Percentiles rank a stretch among this genome's conserved stretches.
Evolutionary conservation across 2,888 invertebrate genomes (phyloP).

Genomic region (Tigriopus californicus): DNA sequence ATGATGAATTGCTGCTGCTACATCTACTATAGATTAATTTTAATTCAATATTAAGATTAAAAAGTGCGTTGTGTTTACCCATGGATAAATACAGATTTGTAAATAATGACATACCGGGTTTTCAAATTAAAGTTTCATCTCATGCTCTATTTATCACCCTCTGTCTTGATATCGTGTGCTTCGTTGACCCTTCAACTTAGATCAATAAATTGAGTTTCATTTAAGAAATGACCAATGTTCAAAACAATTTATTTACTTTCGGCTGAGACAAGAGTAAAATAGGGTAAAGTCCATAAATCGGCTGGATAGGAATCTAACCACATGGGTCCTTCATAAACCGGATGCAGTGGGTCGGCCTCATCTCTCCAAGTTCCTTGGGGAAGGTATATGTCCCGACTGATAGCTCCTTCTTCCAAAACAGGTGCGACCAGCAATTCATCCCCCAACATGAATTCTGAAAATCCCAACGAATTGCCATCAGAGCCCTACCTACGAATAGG

Average conservation of each 20-base stretch:
- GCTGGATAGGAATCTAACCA: slow-evolving; percentile 45
- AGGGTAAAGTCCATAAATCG: slow-evolving; percentile 46
- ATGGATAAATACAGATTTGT: too few species aligned
- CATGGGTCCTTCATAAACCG: slow-evolving; percentile 26
- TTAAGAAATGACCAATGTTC: not conserved
- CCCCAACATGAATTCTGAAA: slow-evolving; percentile 56
- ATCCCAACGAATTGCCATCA: slow-evolving; percentile 13
- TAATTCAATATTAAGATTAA: too few species aligned
- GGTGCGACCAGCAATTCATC: slow-evolving; percentile 59
- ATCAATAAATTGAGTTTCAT: too few species aligned
- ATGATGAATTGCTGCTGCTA: too few species aligned
- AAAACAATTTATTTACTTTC: not conserved
- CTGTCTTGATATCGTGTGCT: too few species aligned
- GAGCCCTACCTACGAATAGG: too few species aligned
- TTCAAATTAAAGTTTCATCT: too few species aligned
- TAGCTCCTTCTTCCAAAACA: slow-evolving; percentile 41
- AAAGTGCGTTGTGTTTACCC: too few species aligned
- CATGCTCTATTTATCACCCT: too few species aligned
- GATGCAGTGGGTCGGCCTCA: slow-evolving; percentile 15
- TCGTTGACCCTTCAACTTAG: too few species aligned
- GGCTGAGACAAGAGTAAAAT: slow-evolving; percentile 32
- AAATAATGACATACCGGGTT: too few species aligned
- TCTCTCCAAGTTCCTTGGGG: slow-evolving; percentile 50
- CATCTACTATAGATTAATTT: too few species aligned
- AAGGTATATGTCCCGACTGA: slow-evolving; percentile 47